A percentile compares a stretch with the other conserved stretches of the same genome.
phyloP scores from a whole-genome alignment of 2,888 invertebrate genomes.

The Alviniconcha strummeri region DNA sequence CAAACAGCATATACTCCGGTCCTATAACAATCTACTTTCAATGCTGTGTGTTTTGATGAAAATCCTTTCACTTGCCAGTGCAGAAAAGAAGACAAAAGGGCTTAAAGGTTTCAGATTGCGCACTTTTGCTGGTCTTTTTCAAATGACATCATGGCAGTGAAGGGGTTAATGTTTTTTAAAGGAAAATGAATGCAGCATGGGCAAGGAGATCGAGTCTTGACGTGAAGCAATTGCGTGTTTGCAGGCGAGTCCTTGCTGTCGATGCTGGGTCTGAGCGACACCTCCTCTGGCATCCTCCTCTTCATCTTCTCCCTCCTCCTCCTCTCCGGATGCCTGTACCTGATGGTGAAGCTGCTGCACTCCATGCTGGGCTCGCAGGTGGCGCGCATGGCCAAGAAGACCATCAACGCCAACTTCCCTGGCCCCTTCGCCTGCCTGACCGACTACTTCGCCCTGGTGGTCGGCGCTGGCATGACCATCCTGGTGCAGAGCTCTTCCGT shows the following conservation, averaged over 20 bases:
- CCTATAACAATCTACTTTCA: too few relatives aligned
- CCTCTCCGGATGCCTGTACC: slow-evolving; percentile 60
- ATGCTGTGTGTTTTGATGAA: too few relatives aligned
- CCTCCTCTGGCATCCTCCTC: slow-evolving; percentile 55
- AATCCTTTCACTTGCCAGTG: too few relatives aligned
- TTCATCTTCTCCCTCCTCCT: slow-evolving; percentile 56
- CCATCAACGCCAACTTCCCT: slow-evolving; percentile 66
- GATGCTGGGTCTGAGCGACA: slow-evolving; percentile 53
- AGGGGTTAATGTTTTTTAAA: too few relatives aligned
- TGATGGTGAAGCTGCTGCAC: slow-evolving; percentile 66
- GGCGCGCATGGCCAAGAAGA: slow-evolving; percentile 59
- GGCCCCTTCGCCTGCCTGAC: slow-evolving; percentile 60
- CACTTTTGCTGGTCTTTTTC: too few relatives aligned
- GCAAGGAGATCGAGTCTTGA: too few relatives aligned
- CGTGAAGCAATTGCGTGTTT: slow-evolving; percentile 8
- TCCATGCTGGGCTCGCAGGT: slow-evolving; percentile 63
- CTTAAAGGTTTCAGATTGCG: too few relatives aligned
- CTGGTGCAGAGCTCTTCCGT: slow-evolving; percentile 68
- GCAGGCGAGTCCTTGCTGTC: slow-evolving; percentile 54
- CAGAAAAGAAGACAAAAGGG: too few relatives aligned
- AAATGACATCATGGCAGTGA: too few relatives aligned
- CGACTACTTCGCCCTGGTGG: slow-evolving; percentile 63
- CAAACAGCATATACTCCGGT: too few relatives aligned
- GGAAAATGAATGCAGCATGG: too few relatives aligned
- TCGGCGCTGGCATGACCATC: slow-evolving; percentile 64